Evolutionary conservation across 2,113 vertebrate genomes (phyloP).

Genomic region (Pluvianellus socialis): DNA sequence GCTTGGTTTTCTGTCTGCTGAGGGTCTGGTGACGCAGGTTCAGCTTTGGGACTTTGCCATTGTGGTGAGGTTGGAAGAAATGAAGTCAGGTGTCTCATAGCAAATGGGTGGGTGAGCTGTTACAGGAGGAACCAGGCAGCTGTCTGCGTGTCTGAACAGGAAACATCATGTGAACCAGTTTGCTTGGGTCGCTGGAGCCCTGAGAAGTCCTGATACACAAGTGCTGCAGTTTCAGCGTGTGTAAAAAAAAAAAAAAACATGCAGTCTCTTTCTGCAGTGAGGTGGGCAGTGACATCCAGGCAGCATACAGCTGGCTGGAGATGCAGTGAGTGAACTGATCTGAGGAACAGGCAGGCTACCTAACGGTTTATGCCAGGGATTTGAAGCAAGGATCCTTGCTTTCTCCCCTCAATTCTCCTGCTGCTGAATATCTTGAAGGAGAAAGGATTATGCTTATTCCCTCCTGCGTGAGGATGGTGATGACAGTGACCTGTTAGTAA

Average conservation of each 20-base stretch:
- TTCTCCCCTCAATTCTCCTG: neutral
- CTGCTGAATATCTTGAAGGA: neutral
- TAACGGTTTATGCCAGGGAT: neutral
- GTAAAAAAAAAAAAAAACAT: neutral
- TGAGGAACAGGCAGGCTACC: neutral
- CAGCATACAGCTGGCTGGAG: rapidly evolving
- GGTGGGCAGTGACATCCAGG: neutral
- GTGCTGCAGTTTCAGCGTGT: neutral
- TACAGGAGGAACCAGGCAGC: neutral
- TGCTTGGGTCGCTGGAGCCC: neutral
- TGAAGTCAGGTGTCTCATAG: neutral
- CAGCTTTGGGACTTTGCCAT: neutral
- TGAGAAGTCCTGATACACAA: neutral
- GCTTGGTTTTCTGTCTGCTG: neutral
- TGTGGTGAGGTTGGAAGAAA: neutral
- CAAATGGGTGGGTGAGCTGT: neutral
- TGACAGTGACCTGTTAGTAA: neutral
- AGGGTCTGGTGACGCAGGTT: neutral
- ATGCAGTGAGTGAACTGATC: neutral
- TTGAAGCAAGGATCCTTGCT: neutral
- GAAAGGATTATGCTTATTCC: neutral
- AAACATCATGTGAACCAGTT: neutral
- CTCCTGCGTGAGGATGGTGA: neutral
- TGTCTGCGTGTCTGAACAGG: neutral
- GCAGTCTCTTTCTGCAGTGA: neutral